phyloP scores from a whole-genome alignment of 1,140 invertebrate species.

The Nilaparvata lugens region DNA sequence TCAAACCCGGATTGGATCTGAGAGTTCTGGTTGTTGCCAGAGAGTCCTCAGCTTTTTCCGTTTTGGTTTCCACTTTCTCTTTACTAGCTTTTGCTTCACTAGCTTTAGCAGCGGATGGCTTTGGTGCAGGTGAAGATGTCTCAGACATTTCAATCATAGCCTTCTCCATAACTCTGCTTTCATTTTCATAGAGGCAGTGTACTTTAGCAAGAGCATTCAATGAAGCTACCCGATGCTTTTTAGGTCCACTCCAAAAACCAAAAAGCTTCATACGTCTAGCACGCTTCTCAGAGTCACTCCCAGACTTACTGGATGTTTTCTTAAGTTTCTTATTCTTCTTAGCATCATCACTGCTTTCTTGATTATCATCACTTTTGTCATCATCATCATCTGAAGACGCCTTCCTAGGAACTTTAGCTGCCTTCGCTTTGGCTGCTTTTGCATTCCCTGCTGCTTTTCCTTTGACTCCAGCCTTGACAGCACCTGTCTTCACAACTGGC shows the following conservation, averaged over 20 bases:
- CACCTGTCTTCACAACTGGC: neutral
- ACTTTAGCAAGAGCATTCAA: constrained; percentile 86
- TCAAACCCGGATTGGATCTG: constrained; percentile 58
- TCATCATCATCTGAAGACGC: constrained; percentile 12
- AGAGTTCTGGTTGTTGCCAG: constrained; percentile 45
- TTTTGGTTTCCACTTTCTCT: constrained; percentile 15
- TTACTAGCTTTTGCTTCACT: constrained; percentile 7
- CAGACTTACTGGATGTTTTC: constrained; percentile 26
- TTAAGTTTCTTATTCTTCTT: constrained; percentile 12
- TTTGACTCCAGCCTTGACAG: constrained; percentile 5
- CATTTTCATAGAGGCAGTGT: constrained; percentile 83
- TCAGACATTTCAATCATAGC: constrained; percentile 10
- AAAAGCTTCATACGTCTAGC: constrained; percentile 41
- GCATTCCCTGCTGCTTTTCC: neutral
- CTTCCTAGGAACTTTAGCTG: constrained; percentile 11
- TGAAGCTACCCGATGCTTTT: constrained; percentile 74
- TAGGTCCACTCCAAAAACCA: constrained; percentile 56
- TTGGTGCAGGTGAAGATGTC: neutral
- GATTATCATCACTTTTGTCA: constrained; percentile 14
- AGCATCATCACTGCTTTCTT: constrained; percentile 15
- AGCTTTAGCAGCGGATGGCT: neutral
- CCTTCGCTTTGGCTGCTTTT: constrained; percentile 8
- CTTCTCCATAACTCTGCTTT: constrained; percentile 40
- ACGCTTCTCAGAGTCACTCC: constrained; percentile 33
- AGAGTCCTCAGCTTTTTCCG: neutral